Conservation (phyloP, 2,888 invertebrate genomes). For the Patella pellucida region DNA sequence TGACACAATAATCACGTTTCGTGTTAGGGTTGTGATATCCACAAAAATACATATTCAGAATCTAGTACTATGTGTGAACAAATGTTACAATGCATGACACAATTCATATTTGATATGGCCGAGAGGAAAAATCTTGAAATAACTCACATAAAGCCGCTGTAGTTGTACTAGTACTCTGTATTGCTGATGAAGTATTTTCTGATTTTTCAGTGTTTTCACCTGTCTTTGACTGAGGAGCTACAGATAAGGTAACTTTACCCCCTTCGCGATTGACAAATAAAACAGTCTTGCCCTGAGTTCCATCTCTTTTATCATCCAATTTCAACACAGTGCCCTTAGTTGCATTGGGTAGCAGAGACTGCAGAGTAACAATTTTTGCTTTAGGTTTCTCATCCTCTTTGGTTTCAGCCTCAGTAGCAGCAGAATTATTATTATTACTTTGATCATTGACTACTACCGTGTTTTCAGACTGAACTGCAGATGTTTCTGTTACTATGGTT, state of each 20-base stretch:
- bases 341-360: slow-evolving; percentile 56
- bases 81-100: no score
- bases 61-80: no score
- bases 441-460: slow-evolving; percentile 18
- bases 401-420: slow-evolving; percentile 6
- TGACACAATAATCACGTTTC: no score
- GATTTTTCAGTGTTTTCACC: neutral
- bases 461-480: neutral
- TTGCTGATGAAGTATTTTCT: neutral
- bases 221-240: slow-evolving; percentile 32
- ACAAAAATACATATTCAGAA: no score
- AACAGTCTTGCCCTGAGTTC: slow-evolving; percentile 45
- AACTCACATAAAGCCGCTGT: no score
- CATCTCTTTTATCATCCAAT: slow-evolving; percentile 32
- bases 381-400: slow-evolving; percentile 39
- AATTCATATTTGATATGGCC: no score
- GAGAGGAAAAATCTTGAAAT: no score
- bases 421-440: slow-evolving; percentile 7
- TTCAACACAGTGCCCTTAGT: slow-evolving; percentile 44
- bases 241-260: slow-evolving; percentile 54
- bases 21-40: no score
- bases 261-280: slow-evolving; percentile 65
- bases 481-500: slow-evolving; percentile 25
- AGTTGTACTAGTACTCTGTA: neutral
- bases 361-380: slow-evolving; percentile 52